Percentiles rank a stretch among this genome's conserved stretches.
These are phyloP conservation scores for Drosophila takahashii DNA, from an alignment of 1,140 invertebrate species.

Conservation along the genomic window DNA sequence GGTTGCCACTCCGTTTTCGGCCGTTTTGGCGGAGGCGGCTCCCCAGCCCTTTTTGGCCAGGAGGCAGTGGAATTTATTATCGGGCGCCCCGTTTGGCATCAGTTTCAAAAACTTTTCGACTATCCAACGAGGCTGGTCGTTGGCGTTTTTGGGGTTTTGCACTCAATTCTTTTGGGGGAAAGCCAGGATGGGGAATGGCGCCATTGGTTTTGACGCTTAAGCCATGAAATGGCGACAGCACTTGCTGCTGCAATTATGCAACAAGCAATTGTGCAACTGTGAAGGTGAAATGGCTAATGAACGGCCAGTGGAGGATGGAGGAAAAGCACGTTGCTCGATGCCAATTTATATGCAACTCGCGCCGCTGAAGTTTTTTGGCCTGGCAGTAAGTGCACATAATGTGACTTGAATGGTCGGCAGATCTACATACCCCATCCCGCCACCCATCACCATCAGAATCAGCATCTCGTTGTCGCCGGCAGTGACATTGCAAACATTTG, in stretches of 20 bases:
- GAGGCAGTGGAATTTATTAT: conserved; percentile 75
- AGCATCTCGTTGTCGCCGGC: conserved; percentile 9
- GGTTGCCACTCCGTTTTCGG: conserved; percentile 34
- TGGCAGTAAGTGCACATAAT: conserved; percentile 65
- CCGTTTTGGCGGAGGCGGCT: conserved; percentile 2
- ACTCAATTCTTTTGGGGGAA: background rate
- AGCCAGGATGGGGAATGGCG: too few species aligned
- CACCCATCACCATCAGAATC: background rate
- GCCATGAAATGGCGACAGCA: conserved; percentile 6
- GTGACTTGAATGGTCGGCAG: conserved; percentile 19
- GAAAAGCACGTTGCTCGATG: conserved; percentile 49
- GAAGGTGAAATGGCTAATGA: conserved; percentile 75
- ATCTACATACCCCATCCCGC: background rate
- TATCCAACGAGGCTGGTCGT: conserved; percentile 52
- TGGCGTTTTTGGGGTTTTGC: conserved; percentile 10
- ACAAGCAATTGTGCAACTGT: conserved; percentile 59
- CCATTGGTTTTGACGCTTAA: conserved; percentile 11
- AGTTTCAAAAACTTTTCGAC: conserved; percentile 78
- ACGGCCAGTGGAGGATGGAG: conserved; percentile 56
- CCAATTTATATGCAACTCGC: conserved; percentile 74
- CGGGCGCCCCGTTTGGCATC: conserved; percentile 70
- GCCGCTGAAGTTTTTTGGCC: conserved; percentile 62
- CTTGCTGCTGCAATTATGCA: conserved; percentile 55
- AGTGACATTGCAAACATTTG: conserved; percentile 68
- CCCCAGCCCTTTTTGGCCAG: conserved; percentile 32